Evolutionary conservation across 2,113 vertebrate species (phyloP), one percentile per base, ranked within the genome.

Genomic region (Protobothrops flavoviridis): DNA sequence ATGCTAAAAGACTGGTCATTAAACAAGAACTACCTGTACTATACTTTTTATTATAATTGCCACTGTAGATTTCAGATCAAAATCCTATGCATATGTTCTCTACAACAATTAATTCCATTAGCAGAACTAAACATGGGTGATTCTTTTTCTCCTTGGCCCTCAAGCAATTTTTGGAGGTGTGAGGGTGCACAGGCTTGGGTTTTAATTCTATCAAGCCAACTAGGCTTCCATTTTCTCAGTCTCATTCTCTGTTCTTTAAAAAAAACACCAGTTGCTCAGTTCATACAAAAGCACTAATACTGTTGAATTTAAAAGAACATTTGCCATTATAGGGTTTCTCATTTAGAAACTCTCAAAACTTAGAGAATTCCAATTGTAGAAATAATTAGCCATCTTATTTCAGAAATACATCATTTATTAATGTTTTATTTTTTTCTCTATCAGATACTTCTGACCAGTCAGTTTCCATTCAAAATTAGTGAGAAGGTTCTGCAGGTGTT

Each of bases 401-500:
- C 45, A 93, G 15, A 59, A 15, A 95, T 91, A 17, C 92, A 29
- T 94, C 94, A 92, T 39, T 93, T 90, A 26, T 93, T 12, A 81
- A 94, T 20, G 33, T 64, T 11, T 50, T 90, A 64, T 59, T 53
- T 92, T 92, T 93, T 93, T 96, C 21, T 97, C 85, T 93, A 95
- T 90, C 96, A 99, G 99, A 94, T 99, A 87, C 97, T 99, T 96
- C 97, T 99, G 96, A 98, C 98, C 2, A 86, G 94, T 7, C 93
- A 91, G 0, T 98, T 99, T 96, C 98, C 99, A 0, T 99, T 99
- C 95, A 99, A 99, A 95, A 97, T 99, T 94, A 99, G 96, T 93
- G 98, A 96, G 24, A 99, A 98, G 95, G 99, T 98, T 57, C 96
- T 99, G 64, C 99, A 99, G 94, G 98, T 99, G 96, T 98, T 99